Conservation (phyloP, 1,140 invertebrate genomes). For the Artemia franciscana region DNA sequence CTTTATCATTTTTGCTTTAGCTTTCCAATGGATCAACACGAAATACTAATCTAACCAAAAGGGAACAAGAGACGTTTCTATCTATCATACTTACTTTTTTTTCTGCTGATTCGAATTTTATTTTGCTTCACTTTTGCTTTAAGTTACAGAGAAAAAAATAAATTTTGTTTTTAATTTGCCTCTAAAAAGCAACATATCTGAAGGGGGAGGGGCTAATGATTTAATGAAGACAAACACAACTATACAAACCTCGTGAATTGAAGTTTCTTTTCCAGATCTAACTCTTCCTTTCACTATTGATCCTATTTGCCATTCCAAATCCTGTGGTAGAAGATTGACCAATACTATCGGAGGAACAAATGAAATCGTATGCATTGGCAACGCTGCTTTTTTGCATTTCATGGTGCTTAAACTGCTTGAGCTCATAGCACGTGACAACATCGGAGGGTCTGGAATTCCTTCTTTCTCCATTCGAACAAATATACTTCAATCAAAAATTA, state of each 20-base stretch:
- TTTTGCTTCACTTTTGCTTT: too few relatives aligned
- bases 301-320: constrained; percentile 30
- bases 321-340: constrained; percentile 32
- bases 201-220: constrained; percentile 20
- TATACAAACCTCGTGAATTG: constrained; percentile 30
- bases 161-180: too few relatives aligned
- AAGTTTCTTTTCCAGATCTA: constrained; percentile 29
- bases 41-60: too few relatives aligned
- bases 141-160: too few relatives aligned
- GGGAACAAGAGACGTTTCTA: constrained; percentile 39
- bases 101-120: too few relatives aligned
- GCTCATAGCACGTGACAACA: constrained; percentile 10
- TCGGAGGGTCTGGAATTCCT: constrained; percentile 44
- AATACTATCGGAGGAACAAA: constrained; percentile 59
- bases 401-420: constrained; percentile 14
- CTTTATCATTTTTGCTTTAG: too few relatives aligned
- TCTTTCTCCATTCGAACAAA: constrained; percentile 52
- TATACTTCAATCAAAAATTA: constrained; percentile 31
- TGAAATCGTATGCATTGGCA: constrained; percentile 58
- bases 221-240: constrained; percentile 39
- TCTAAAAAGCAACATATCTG: constrained; percentile 27
- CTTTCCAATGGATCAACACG: too few relatives aligned
- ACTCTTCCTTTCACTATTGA: constrained; percentile 26
- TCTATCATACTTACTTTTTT: constrained; percentile 44
- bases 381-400: neutral